phyloP scores from a whole-genome alignment of 2,797 vertebrate genomes.

The Pempheris klunzingeri region DNA sequence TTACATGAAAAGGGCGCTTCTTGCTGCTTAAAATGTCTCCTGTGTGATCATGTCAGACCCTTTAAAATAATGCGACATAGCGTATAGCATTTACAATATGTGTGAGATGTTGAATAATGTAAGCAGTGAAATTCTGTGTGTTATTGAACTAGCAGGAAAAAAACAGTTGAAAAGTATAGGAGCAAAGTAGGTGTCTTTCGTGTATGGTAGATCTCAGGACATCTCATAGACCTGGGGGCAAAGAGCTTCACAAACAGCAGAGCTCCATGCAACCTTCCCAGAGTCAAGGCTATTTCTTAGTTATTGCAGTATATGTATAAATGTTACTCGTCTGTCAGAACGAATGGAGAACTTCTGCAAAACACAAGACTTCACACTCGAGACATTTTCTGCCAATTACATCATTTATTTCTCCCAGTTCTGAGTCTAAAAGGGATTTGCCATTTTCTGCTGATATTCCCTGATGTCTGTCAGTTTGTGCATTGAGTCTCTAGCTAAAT shows the following conservation, averaged over 20 bases:
- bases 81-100: conserved; percentile 17
- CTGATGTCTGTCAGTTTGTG: conserved; percentile 64
- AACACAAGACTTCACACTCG: conserved; percentile 57
- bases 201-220: conserved; percentile 45
- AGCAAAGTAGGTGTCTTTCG: conserved; percentile 38
- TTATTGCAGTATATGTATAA: conserved; percentile 69
- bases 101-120: conserved; percentile 26
- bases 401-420: conserved; percentile 71
- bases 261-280: conserved; percentile 45
- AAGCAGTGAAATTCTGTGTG: conserved; percentile 27
- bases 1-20: conserved; percentile 32
- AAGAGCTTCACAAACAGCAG: conserved; percentile 35
- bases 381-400: conserved; percentile 80
- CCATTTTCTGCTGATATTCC: conserved; percentile 59
- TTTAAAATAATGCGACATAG: conserved; percentile 19
- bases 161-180: conserved; percentile 23
- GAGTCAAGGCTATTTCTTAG: conserved; percentile 58
- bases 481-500: conserved; percentile 50
- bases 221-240: conserved; percentile 56
- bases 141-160: conserved; percentile 36
- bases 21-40: conserved; percentile 24
- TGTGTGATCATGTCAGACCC: conserved; percentile 11
- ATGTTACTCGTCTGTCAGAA: conserved; percentile 51
- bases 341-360: conserved; percentile 57
- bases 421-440: conserved; percentile 63